phyloP scores from a whole-genome alignment of 2,888 invertebrate species.

The Trachelus troglodyta region DNA sequence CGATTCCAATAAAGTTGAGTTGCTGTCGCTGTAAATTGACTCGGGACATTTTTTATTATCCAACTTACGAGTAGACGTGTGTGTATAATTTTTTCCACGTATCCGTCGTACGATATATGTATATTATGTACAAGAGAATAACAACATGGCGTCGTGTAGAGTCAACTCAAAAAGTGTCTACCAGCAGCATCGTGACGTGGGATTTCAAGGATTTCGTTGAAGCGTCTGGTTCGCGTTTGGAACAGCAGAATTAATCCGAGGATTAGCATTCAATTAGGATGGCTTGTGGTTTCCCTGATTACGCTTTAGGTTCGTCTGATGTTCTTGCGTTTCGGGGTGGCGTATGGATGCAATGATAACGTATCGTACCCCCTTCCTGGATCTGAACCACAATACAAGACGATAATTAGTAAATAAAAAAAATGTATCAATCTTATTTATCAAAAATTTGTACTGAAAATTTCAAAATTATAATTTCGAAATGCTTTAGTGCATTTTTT shows the following conservation, averaged over 20 bases:
- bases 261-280: slow-evolving; percentile 33
- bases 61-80: not conserved
- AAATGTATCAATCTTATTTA: not conserved
- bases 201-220: slow-evolving; percentile 15
- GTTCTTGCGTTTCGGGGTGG: not conserved
- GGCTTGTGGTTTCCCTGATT: slow-evolving; percentile 32
- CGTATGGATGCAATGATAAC: not conserved
- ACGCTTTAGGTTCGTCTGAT: slow-evolving; percentile 27
- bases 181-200: not conserved
- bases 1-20: not conserved
- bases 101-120: not conserved
- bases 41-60: not conserved
- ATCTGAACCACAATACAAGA: not conserved
- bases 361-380: not conserved
- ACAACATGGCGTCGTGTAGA: not conserved
- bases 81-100: not conserved
- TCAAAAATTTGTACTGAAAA: not conserved
- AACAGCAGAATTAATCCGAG: slow-evolving; percentile 24
- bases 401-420: not conserved
- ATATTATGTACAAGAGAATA: not conserved
- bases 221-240: slow-evolving; percentile 18
- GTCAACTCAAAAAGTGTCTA: not conserved
- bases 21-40: not conserved
- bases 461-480: not conserved
- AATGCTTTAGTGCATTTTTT: no score